Evolutionary conservation across 1,140 invertebrate species (phyloP).

Genomic region (Brachionus koreanus): DNA sequence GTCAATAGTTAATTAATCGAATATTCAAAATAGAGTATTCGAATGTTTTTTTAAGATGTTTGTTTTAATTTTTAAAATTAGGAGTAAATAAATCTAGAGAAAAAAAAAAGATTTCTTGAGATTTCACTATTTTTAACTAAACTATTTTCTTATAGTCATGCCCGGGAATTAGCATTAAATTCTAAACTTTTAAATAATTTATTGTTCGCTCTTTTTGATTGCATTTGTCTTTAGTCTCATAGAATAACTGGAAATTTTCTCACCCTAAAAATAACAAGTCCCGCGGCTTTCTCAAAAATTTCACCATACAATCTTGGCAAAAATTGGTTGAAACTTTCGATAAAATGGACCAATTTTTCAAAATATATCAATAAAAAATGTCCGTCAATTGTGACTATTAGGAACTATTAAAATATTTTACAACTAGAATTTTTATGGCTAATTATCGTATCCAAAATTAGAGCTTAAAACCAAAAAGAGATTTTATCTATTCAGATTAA

Average conservation of each 20-base stretch:
- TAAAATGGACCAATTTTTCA: background rate
- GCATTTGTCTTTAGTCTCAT: background rate
- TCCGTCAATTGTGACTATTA: slow-evolving; percentile 17
- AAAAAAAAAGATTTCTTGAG: background rate
- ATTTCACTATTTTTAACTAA: background rate
- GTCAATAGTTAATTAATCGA: slow-evolving; percentile 37
- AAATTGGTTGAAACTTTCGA: background rate
- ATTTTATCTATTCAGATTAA: background rate
- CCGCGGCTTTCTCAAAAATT: background rate
- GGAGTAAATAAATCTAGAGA: slow-evolving; percentile 14
- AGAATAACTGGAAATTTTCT: background rate
- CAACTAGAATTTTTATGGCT: background rate
- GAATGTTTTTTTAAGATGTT: background rate
- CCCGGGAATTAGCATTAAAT: background rate
- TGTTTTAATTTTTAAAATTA: background rate
- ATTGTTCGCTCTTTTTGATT: background rate
- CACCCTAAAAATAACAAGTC: background rate
- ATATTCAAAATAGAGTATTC: slow-evolving; percentile 18
- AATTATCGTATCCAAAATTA: background rate
- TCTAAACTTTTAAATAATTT: background rate
- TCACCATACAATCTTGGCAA: background rate
- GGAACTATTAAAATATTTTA: slow-evolving; percentile 3
- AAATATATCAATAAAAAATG: background rate
- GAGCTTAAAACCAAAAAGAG: background rate
- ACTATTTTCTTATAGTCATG: background rate